A percentile compares a stretch with the other conserved stretches of the same genome.
These are phyloP conservation scores for Reticulitermes lucifugus DNA, from an alignment of 2,888 invertebrate species.

Conservation along the genomic window DNA sequence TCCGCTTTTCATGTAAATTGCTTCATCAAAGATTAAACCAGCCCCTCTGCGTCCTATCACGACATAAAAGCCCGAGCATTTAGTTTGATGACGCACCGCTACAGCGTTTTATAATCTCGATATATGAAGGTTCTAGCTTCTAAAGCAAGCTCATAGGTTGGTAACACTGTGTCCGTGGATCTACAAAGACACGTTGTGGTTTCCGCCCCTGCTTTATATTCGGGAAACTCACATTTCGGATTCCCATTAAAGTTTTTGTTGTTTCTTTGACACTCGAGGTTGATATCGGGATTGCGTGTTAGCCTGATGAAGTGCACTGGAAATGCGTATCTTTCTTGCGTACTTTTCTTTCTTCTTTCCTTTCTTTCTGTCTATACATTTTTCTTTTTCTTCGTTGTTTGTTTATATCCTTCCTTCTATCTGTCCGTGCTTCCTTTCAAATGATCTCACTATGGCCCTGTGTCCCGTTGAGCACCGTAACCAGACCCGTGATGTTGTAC, in stretches of 20 bases:
- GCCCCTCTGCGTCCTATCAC: background rate
- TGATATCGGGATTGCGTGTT: too few relatives aligned
- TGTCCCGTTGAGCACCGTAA: too few relatives aligned
- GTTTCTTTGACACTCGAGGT: too few relatives aligned
- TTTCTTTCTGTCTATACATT: background rate
- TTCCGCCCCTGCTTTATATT: too few relatives aligned
- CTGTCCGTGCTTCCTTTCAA: too few relatives aligned
- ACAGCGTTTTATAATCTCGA: constrained; percentile 12
- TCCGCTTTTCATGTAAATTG: constrained; percentile 43
- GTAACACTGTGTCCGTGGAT: background rate
- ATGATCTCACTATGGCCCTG: too few relatives aligned
- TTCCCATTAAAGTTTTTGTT: too few relatives aligned
- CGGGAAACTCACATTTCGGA: too few relatives aligned
- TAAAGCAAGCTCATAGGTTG: background rate
- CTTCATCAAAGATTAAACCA: constrained; percentile 39
- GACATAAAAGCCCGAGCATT: constrained; percentile 30
- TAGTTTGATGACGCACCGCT: constrained; percentile 19
- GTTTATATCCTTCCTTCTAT: background rate
- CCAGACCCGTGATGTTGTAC: too few relatives aligned
- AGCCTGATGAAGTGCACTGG: too few relatives aligned
- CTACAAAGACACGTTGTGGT: background rate
- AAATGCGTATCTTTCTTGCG: background rate
- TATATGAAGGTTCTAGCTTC: constrained; percentile 21
- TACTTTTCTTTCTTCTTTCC: background rate
- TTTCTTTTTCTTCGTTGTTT: background rate